Conservation (phyloP, 2,113 vertebrate species). For the Tragelaphus buxtoni region DNA sequence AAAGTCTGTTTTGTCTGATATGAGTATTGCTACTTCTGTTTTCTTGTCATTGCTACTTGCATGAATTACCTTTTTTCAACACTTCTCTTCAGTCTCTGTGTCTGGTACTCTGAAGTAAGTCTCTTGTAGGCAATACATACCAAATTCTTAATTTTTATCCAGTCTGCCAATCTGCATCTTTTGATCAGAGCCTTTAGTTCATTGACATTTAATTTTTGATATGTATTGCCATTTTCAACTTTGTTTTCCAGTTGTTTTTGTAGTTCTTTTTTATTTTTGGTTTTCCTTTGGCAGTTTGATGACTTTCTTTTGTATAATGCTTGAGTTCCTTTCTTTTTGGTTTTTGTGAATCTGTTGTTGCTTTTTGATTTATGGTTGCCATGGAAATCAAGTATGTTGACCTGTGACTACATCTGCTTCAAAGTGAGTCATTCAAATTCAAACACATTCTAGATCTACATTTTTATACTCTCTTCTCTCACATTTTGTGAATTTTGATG, state of each 20-base stretch:
- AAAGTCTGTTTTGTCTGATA: background rate
- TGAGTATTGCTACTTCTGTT: background rate
- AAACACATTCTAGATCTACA: background rate
- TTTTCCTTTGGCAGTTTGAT: background rate
- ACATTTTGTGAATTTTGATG: background rate
- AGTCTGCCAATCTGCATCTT: background rate
- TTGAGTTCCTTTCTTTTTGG: background rate
- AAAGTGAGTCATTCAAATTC: background rate
- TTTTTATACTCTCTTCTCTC: background rate
- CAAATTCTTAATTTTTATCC: background rate
- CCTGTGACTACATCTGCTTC: background rate
- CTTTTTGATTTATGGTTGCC: background rate
- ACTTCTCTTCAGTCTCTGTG: background rate
- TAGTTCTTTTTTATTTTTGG: background rate
- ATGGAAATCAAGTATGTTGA: background rate
- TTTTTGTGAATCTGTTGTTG: background rate
- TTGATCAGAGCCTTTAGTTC: background rate
- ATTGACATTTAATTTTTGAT: background rate
- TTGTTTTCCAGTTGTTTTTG: background rate
- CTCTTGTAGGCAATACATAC: background rate
- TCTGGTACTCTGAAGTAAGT: background rate
- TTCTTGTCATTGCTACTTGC: background rate
- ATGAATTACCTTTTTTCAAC: background rate
- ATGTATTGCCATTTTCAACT: background rate
- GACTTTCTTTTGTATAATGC: background rate